Evolutionary conservation across 2,797 vertebrate genomes (phyloP).

Genomic region (Epinephelus malabaricus): DNA sequence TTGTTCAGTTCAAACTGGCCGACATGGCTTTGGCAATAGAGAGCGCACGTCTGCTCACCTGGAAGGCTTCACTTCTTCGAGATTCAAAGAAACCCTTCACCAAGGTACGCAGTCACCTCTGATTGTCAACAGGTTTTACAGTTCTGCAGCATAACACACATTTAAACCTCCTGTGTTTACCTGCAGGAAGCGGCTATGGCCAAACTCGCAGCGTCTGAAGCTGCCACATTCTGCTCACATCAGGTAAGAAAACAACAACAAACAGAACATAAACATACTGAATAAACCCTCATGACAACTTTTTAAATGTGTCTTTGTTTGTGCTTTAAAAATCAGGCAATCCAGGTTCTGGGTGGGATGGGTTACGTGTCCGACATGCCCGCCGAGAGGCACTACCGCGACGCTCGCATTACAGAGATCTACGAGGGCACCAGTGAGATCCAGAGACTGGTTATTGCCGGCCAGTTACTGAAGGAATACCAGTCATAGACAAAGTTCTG

Average conservation of each 20-base stretch:
- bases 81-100: conserved; percentile 91
- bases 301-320: neutral
- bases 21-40: conserved; percentile 95
- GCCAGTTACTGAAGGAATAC: conserved; percentile 93
- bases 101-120: conserved; percentile 84
- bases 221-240: conserved; percentile 93
- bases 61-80: conserved; percentile 92
- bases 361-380: conserved; percentile 98
- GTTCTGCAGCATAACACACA: no score
- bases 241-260: conserved; percentile 86
- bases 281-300: rapidly evolving
- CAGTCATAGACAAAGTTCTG: conserved; percentile 74
- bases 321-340: conserved; percentile 82
- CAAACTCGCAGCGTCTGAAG: conserved; percentile 96
- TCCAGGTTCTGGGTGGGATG: conserved; percentile 98
- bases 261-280: rapidly evolving
- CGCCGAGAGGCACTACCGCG: conserved; percentile 95
- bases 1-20: conserved; percentile 93
- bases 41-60: conserved; percentile 94
- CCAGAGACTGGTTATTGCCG: conserved; percentile 95
- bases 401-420: conserved; percentile 98
- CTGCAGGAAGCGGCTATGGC: conserved; percentile 97
- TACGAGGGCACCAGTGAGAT: conserved; percentile 99
- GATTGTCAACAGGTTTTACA: rapidly evolving
- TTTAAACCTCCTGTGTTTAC: neutral